Percentiles rank a stretch among this genome's conserved stretches.
Evolutionary conservation across 2,113 vertebrate species (phyloP).

Genomic region (Callithrix jacchus): DNA sequence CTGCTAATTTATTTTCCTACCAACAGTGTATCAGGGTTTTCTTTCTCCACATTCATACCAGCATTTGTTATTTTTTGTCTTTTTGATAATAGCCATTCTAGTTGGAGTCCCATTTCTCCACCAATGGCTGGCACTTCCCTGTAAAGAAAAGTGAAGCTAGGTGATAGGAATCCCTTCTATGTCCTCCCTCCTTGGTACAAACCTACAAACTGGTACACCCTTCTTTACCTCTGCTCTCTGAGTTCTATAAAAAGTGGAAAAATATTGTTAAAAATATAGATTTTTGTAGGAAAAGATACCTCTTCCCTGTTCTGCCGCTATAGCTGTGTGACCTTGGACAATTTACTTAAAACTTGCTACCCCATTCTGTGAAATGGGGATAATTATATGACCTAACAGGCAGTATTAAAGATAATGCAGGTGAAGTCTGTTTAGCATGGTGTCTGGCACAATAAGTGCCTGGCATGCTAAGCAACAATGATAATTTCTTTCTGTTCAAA

Average conservation of each 20-base stretch:
- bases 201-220: neutral
- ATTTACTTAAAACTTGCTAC: neutral
- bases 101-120: neutral
- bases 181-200: neutral
- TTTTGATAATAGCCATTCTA: neutral
- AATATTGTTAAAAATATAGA: neutral
- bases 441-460: neutral
- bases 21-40: neutral
- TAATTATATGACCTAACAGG: neutral
- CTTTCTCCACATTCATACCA: neutral
- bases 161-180: neutral
- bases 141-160: neutral
- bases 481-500: neutral
- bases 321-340: neutral
- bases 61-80: neutral
- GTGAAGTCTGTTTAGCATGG: neutral
- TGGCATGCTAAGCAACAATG: neutral
- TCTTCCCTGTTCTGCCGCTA: neutral
- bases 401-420: neutral
- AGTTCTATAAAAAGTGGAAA: slow-evolving; percentile 9
- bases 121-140: neutral
- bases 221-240: neutral
- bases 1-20: neutral
- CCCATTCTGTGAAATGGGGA: neutral
- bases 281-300: neutral